These are phyloP conservation scores for Poeciliopsis prolifica DNA, from an alignment of 2,113 vertebrate species.

Conservation along the genomic window DNA sequence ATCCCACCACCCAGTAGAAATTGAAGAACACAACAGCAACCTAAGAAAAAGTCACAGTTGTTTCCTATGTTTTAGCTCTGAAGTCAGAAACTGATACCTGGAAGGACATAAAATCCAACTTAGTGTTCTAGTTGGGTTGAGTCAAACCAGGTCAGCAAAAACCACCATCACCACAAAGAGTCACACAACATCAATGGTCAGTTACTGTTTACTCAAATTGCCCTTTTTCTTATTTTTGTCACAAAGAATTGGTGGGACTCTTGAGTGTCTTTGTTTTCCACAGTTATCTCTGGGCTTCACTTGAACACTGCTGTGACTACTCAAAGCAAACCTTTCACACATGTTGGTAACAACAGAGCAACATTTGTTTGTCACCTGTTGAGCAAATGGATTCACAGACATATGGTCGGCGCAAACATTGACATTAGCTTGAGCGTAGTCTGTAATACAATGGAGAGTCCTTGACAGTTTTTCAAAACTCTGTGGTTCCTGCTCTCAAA, in stretches of 20 bases:
- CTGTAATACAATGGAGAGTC: background rate
- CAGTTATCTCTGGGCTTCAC: no score
- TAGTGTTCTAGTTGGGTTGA: no score
- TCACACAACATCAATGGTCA: background rate
- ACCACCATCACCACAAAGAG: background rate
- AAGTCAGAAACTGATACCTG: no score
- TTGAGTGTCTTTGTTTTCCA: no score
- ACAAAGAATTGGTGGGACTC: background rate
- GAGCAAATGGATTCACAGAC: background rate
- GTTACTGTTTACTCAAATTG: background rate
- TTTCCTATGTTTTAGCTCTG: no score
- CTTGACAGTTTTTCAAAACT: background rate
- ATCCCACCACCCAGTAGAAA: no score
- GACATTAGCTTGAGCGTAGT: background rate
- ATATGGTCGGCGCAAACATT: background rate
- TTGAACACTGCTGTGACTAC: no score
- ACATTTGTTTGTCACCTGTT: background rate
- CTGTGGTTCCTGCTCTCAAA: constrained; percentile 2
- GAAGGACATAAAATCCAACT: no score
- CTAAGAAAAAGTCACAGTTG: no score
- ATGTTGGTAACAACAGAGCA: no score
- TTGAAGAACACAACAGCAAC: no score
- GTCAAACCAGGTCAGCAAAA: background rate
- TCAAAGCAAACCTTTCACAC: no score
- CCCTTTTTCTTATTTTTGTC: background rate